Percentiles rank a stretch among this genome's conserved stretches.
Conservation (phyloP, 1,140 invertebrate species). For the Drosophila nebulosa region DNA sequence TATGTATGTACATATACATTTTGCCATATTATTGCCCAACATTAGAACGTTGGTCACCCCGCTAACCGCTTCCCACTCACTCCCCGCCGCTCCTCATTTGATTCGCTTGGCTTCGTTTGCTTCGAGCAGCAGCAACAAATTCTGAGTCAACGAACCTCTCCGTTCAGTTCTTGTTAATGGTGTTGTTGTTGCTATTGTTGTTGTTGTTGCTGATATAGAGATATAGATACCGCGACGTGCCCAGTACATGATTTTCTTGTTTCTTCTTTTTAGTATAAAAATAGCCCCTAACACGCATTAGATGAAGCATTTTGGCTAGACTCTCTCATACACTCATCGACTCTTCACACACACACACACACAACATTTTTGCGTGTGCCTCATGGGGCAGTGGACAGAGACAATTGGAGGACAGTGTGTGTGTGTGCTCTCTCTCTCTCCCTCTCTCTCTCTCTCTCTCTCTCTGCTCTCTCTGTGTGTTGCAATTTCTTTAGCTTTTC, state of each 20-base stretch:
- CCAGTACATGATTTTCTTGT: slow-evolving; percentile 38
- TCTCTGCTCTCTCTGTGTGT: slow-evolving; percentile 20
- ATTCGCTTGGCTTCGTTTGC: not conserved
- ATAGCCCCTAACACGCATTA: slow-evolving; percentile 55
- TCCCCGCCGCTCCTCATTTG: slow-evolving; percentile 22
- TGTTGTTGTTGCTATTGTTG: slow-evolving; percentile 1
- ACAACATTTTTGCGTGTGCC: slow-evolving; percentile 22
- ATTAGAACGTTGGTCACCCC: not conserved
- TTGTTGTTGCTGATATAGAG: slow-evolving; percentile 29
- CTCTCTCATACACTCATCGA: not conserved
- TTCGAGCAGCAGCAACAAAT: slow-evolving; percentile 18
- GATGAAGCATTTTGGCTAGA: slow-evolving; percentile 49
- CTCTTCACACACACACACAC: not conserved
- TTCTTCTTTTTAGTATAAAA: slow-evolving; percentile 47
- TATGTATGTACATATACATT: slow-evolving; percentile 6
- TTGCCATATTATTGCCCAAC: slow-evolving; percentile 60
- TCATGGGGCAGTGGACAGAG: slow-evolving; percentile 19
- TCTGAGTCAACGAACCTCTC: slow-evolving; percentile 70
- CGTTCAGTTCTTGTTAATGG: slow-evolving; percentile 1
- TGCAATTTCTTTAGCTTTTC: slow-evolving; percentile 32
- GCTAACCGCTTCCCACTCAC: not conserved
- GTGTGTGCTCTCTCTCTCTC: no score
- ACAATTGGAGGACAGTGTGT: slow-evolving; percentile 48
- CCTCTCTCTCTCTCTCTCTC: no score
- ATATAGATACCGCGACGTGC: slow-evolving; percentile 50